Evolutionary conservation across 2,797 vertebrate species (phyloP).

Genomic region (Pseudochirops cupreus): DNA sequence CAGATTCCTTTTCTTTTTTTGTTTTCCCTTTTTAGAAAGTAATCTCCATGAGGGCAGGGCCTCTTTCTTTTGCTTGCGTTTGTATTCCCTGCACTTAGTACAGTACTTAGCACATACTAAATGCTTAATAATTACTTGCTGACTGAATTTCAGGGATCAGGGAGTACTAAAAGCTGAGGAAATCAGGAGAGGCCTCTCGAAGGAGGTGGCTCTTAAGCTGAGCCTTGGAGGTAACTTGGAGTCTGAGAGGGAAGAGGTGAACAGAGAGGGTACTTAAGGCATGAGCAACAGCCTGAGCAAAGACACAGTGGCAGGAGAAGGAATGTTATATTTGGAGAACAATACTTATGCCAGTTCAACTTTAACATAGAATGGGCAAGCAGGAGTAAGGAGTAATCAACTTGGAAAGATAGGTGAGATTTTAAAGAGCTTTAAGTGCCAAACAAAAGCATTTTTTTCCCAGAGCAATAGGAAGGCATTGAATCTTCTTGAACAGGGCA

Average conservation of each 20-base stretch:
- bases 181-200: background rate
- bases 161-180: background rate
- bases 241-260: background rate
- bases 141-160: background rate
- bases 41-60: background rate
- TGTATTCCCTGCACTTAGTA: background rate
- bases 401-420: background rate
- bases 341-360: background rate
- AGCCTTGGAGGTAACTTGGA: background rate
- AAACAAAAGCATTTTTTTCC: background rate
- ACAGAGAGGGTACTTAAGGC: background rate
- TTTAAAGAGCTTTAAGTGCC: background rate
- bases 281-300: background rate
- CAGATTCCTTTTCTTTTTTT: background rate
- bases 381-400: background rate
- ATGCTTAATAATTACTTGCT: background rate
- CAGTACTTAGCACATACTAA: background rate
- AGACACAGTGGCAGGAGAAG: background rate
- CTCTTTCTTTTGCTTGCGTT: background rate
- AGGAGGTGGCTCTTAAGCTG: background rate
- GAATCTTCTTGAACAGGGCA: background rate
- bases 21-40: background rate
- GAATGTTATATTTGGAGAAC: background rate
- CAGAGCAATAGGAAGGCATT: background rate
- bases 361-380: background rate